A percentile compares a stretch with the other conserved stretches of the same genome.
These are phyloP conservation scores for Zaprionus nigranus DNA, from an alignment of 1,140 invertebrate genomes.

Conservation along the genomic window DNA sequence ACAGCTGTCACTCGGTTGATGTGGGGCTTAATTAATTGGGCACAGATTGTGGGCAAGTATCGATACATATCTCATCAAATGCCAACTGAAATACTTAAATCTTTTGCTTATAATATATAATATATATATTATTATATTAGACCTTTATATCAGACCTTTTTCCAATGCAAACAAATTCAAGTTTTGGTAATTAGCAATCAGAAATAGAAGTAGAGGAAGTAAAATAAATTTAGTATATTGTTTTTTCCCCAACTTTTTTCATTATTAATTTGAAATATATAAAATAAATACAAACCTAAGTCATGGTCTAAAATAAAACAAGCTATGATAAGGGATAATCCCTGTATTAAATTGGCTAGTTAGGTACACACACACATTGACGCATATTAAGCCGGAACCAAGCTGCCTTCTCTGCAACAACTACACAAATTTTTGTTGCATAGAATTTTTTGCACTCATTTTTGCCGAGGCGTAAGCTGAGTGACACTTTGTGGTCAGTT, in stretches of 20 bases:
- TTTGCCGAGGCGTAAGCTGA: slow-evolving; percentile 45
- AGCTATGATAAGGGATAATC: background rate
- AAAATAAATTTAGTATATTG: too few species aligned
- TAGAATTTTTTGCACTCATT: slow-evolving; percentile 41
- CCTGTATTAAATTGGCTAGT: background rate
- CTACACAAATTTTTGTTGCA: slow-evolving; percentile 22
- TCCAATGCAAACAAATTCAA: too few species aligned
- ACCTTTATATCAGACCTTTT: too few species aligned
- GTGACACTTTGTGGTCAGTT: slow-evolving; percentile 71
- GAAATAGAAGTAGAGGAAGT: too few species aligned
- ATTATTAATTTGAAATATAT: background rate
- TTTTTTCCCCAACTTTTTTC: too few species aligned
- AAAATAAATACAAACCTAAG: background rate
- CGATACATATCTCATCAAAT: too few species aligned
- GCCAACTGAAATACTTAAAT: background rate
- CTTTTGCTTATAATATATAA: background rate
- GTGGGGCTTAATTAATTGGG: background rate
- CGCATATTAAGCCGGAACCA: too few species aligned
- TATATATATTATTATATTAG: too few species aligned
- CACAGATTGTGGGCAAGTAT: background rate
- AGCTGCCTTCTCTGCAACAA: background rate
- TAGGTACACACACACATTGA: background rate
- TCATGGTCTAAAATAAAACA: background rate
- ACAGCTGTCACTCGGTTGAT: background rate
- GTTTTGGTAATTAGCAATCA: too few species aligned